Evolutionary conservation across 1,140 invertebrate genomes (phyloP).

Genomic region (Probaryconus sp.): DNA sequence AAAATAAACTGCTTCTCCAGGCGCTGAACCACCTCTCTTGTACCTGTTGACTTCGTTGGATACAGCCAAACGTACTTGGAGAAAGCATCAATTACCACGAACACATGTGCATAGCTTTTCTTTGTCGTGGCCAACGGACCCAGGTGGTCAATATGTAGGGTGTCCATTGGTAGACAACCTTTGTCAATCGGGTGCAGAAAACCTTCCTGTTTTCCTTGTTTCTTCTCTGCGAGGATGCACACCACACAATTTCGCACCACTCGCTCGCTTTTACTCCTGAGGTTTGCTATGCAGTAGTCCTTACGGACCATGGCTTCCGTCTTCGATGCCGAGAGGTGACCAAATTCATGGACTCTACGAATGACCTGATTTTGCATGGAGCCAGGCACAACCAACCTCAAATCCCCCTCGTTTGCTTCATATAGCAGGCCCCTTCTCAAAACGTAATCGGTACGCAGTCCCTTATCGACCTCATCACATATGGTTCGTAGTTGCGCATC

Average conservation of each 20-base stretch:
- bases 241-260: too few relatives aligned
- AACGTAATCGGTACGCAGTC: not conserved
- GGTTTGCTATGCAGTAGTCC: too few relatives aligned
- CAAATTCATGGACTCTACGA: not conserved
- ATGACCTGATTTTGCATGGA: not conserved
- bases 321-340: not conserved
- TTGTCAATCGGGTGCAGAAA: too few relatives aligned
- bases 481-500: not conserved
- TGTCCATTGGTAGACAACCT: too few relatives aligned
- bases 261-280: too few relatives aligned
- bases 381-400: not conserved
- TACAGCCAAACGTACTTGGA: too few relatives aligned
- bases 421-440: not conserved
- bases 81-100: too few relatives aligned
- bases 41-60: slow-evolving; percentile 63
- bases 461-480: not conserved
- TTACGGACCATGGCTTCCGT: not conserved
- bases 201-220: too few relatives aligned
- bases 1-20: slow-evolving; percentile 46
- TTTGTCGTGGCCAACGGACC: too few relatives aligned
- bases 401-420: not conserved
- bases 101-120: too few relatives aligned
- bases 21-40: slow-evolving; percentile 62
- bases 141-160: too few relatives aligned
- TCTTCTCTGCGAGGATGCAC: too few relatives aligned